Base-by-base conservation (phyloP, 2,888 invertebrate genomes). In the Polia nebulosa region DNA sequence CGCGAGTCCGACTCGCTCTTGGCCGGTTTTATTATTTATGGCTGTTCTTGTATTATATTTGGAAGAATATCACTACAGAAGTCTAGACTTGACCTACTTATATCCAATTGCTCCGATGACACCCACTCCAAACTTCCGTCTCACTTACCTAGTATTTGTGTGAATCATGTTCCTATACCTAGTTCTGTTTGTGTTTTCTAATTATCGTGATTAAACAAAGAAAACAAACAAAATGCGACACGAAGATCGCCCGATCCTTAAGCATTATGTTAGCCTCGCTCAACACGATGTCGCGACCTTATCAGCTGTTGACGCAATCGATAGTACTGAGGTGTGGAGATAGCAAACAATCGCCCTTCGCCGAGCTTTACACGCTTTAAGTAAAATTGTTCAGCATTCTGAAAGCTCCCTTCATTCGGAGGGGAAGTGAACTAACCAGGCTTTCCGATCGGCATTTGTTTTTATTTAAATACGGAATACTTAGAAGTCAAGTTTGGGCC, bases 291-390 rank as follows among this genome's bases (percentile, higher is more conserved):
- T 39, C 75, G 7, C 36, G 25, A 20, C 68, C 53, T 59, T 67
- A 41, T 22, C 68, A 75, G 75, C 72, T 74, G 72, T 67, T 59
- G 47, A 49, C 68, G 68, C 68, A 74, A 72, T 72, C 72, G 68
- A 72, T 72, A 68, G 32, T 2, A 7, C 45, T 6, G 25, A 75
- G 75, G 75, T 59, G 72, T 57, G 72, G 55, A 72, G 51, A 34
- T 57, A 64, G 29, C 73, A 57, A 57, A 74, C 71, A 63, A 32
- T 41, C 32, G 34, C 45, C 32, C 45, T n/a, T 32, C 39, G 32
- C 13, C 15, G 32, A 66, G 51, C 66, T 72, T 72, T 55, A 34
- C 25, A 9, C 15, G 11, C 27, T 56, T 72, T 41, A 45, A 47
- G 17, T 29, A 1, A 52, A 51, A 70, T 47, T 20, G 15, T 57